These are phyloP conservation scores for Hipparchia sbordonii DNA, from an alignment of 2,888 invertebrate genomes.

Conservation along the genomic window DNA sequence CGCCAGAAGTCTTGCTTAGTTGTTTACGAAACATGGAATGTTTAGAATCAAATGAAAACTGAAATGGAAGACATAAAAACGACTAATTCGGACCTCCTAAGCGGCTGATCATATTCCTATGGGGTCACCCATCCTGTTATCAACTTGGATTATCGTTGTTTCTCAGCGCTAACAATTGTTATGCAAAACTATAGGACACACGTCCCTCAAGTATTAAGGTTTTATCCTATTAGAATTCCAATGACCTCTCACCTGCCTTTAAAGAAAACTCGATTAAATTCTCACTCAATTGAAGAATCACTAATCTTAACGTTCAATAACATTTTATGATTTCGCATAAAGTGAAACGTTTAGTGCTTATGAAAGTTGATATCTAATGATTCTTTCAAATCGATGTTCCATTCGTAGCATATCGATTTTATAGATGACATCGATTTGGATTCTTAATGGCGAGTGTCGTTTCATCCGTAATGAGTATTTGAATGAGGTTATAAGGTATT, in stretches of 20 bases:
- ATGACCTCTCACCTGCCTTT: background rate
- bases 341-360: constrained; percentile 21
- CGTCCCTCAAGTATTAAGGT: too few species aligned
- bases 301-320: constrained; percentile 35
- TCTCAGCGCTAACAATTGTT: too few species aligned
- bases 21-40: too few species aligned
- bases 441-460: constrained; percentile 38
- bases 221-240: background rate
- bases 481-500: constrained; percentile 28
- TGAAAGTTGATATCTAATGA: constrained; percentile 21
- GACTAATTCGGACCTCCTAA: too few species aligned
- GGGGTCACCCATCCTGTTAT: too few species aligned
- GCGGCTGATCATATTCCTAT: too few species aligned
- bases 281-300: constrained; percentile 38
- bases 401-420: constrained; percentile 22
- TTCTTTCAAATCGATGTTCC: constrained; percentile 5
- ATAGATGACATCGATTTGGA: constrained; percentile 27
- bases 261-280: constrained; percentile 35
- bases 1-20: too few species aligned
- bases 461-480: constrained; percentile 36
- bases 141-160: too few species aligned
- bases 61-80: too few species aligned
- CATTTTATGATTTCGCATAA: constrained; percentile 32
- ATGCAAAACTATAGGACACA: too few species aligned
- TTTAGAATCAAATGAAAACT: too few species aligned